Evolutionary conservation across 1,140 invertebrate genomes (phyloP).

Genomic region (Lepidurus arcticus): DNA sequence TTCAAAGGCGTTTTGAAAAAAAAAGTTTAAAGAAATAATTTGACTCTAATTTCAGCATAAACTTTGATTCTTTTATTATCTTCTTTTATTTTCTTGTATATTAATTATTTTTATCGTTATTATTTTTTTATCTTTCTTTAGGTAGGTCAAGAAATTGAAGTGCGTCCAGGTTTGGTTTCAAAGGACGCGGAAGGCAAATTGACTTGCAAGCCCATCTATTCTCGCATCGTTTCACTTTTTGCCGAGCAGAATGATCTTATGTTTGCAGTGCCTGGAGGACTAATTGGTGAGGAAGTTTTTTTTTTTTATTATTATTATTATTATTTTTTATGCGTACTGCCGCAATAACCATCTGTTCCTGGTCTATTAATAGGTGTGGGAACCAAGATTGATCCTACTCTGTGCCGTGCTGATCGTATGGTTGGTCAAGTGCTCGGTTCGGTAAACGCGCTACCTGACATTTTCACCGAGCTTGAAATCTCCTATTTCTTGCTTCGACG

Average conservation of each 20-base stretch:
- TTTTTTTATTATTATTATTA: conserved; percentile 27
- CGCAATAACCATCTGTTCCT: conserved; percentile 2
- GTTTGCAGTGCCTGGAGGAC: conserved; percentile 95
- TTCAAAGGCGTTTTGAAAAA: no score
- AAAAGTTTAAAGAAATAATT: neutral
- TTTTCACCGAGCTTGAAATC: conserved; percentile 97
- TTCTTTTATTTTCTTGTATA: conserved; percentile 23
- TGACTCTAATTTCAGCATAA: neutral
- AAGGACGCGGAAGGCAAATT: conserved; percentile 94
- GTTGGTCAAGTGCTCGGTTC: conserved; percentile 98
- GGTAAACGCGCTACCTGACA: conserved; percentile 90
- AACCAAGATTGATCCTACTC: conserved; percentile 96
- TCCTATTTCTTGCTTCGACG: conserved; percentile 94
- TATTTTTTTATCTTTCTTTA: conserved; percentile 41
- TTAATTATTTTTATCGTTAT: conserved; percentile 11
- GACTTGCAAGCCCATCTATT: conserved; percentile 93
- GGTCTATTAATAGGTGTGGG: conserved; percentile 68
- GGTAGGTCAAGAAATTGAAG: conserved; percentile 83
- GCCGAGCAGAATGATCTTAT: conserved; percentile 98
- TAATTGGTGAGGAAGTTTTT: conserved; percentile 64
- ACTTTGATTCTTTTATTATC: neutral
- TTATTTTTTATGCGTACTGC: neutral
- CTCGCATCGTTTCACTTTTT: conserved; percentile 94
- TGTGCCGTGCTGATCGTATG: conserved; percentile 94
- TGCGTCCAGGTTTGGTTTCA: conserved; percentile 90